Conservation (phyloP, 1,140 invertebrate species). For the Lycorma delicatula region DNA sequence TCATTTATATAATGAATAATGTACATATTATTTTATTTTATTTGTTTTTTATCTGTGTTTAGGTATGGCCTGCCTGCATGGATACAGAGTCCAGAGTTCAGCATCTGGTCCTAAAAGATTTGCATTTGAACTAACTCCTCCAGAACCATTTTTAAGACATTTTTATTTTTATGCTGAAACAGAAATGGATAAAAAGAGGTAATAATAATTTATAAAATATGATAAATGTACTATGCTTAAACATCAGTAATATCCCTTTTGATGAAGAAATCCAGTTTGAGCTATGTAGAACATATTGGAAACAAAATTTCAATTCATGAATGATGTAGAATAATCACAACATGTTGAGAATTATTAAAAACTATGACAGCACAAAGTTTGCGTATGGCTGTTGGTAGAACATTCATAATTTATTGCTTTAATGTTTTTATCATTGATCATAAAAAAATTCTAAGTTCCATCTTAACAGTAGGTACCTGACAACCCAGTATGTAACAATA, state of each 20-base stretch:
- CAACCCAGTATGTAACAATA: no score
- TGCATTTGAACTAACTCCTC: slow-evolving; percentile 84
- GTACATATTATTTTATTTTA: no score
- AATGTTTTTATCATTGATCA: no score
- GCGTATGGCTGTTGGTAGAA: no score
- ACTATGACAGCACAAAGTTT: no score
- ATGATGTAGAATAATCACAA: background rate
- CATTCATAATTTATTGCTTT: no score
- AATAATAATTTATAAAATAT: slow-evolving; percentile 20
- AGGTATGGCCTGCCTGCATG: slow-evolving; percentile 89
- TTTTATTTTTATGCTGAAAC: slow-evolving; percentile 91
- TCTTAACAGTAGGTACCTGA: no score
- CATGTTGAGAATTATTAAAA: no score
- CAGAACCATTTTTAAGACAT: slow-evolving; percentile 72
- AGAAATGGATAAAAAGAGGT: slow-evolving; percentile 93
- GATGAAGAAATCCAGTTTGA: background rate
- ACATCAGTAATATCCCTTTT: background rate
- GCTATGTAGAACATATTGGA: background rate
- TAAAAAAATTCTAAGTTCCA: no score
- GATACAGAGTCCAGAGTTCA: slow-evolving; percentile 79
- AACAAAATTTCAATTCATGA: background rate
- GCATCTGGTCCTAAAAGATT: slow-evolving; percentile 69
- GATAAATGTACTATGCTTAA: background rate
- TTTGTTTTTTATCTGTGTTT: no score
- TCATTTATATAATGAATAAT: no score